Evolutionary conservation across 2,888 invertebrate species (phyloP).

Genomic region (Hypselothyrea guttata): DNA sequence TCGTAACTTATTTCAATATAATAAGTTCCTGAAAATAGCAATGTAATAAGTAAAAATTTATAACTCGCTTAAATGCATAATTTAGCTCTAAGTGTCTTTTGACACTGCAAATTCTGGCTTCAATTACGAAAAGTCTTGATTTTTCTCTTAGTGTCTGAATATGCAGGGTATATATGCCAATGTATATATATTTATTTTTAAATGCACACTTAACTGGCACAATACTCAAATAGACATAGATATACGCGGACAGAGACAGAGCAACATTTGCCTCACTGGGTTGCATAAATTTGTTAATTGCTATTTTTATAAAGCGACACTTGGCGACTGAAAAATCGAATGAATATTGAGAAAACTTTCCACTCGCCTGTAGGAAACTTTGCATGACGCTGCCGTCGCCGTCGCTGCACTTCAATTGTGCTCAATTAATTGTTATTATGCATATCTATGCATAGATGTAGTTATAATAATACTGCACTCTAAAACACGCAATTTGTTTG

Average conservation of each 20-base stretch:
- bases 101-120: too few species aligned
- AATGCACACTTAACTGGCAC: slow-evolving; percentile 33
- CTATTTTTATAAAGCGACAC: slow-evolving; percentile 63
- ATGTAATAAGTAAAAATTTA: too few species aligned
- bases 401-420: slow-evolving; percentile 64
- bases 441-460: slow-evolving; percentile 23
- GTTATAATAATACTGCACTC: slow-evolving; percentile 25
- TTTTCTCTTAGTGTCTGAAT: too few species aligned
- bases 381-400: slow-evolving; percentile 38
- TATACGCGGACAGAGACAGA: neutral
- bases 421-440: slow-evolving; percentile 63
- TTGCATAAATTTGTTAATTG: slow-evolving; percentile 76
- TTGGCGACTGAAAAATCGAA: slow-evolving; percentile 56
- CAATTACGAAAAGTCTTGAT: too few species aligned
- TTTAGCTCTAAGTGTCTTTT: too few species aligned
- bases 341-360: slow-evolving; percentile 66
- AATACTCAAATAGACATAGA: slow-evolving; percentile 12
- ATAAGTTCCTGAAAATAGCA: too few species aligned
- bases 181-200: slow-evolving; percentile 43
- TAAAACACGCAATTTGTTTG: slow-evolving; percentile 38
- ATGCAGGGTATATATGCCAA: slow-evolving; percentile 2
- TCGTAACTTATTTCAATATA: too few species aligned
- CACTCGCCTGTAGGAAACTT: slow-evolving; percentile 56
- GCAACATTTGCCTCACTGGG: slow-evolving; percentile 19
- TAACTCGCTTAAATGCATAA: too few species aligned